Conservation (phyloP, 2,888 invertebrate species). For the Ariolimax columbianus region DNA sequence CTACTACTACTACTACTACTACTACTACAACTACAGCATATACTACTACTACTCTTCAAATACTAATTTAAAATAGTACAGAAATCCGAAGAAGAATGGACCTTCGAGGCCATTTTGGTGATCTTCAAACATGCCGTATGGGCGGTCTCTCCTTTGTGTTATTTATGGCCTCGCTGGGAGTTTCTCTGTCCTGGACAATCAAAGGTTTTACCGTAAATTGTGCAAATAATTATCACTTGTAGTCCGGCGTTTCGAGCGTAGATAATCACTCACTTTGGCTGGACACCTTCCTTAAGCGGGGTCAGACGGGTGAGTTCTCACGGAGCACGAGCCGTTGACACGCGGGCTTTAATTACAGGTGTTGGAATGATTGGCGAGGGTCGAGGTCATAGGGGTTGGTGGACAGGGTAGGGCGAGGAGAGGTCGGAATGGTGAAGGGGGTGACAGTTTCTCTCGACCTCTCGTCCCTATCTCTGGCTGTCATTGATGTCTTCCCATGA, state of each 20-base stretch:
- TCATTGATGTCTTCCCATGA: no score
- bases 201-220: constrained; percentile 17
- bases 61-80: no score
- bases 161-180: not conserved
- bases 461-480: no score
- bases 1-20: constrained; percentile 11
- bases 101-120: no score
- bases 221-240: constrained; percentile 32
- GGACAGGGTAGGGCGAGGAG: not conserved
- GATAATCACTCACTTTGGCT: constrained; percentile 15
- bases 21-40: not conserved
- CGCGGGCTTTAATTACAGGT: constrained; percentile 34
- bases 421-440: no score
- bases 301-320: not conserved
- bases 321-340: not conserved
- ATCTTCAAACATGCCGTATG: no score
- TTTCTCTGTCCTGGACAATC: not conserved
- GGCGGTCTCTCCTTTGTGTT: not conserved
- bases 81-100: no score
- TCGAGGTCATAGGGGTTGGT: not conserved
- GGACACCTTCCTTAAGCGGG: constrained; percentile 14
- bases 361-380: constrained; percentile 15
- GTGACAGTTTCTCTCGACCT: no score
- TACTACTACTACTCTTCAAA: not conserved
- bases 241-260: not conserved